phyloP scores from a whole-genome alignment of 2,797 vertebrate genomes.

The Silurus lanzhouensis region DNA sequence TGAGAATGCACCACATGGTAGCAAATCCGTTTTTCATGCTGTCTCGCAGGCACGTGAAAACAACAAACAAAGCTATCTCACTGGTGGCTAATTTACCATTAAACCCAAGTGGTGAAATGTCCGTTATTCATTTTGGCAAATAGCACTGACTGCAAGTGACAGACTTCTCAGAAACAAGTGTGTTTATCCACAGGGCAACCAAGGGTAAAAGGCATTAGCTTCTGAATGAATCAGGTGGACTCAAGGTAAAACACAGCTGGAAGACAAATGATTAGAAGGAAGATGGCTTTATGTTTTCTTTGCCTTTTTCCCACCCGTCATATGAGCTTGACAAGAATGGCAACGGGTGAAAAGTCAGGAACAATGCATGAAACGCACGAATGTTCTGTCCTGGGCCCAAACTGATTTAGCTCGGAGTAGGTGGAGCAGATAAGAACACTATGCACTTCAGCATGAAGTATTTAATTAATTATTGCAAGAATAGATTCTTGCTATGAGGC shows the following conservation, averaged over 20 bases:
- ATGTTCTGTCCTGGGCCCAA: background rate
- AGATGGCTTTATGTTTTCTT: slow-evolving; percentile 31
- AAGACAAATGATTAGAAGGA: slow-evolving; percentile 47
- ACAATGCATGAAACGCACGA: background rate
- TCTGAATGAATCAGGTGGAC: slow-evolving; percentile 56
- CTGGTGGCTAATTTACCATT: slow-evolving; percentile 61
- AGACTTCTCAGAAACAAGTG: slow-evolving; percentile 57
- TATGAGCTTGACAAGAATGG: slow-evolving; percentile 40
- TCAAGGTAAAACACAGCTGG: slow-evolving; percentile 47
- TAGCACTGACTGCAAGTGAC: slow-evolving; percentile 56
- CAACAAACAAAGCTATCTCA: slow-evolving; percentile 58
- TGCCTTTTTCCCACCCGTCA: slow-evolving; percentile 16
- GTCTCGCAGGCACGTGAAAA: slow-evolving; percentile 41
- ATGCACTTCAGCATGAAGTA: background rate
- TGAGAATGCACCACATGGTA: slow-evolving; percentile 48
- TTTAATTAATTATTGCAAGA: background rate
- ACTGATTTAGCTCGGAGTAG: background rate
- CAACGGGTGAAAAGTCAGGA: background rate
- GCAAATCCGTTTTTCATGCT: slow-evolving; percentile 56
- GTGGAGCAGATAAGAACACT: background rate
- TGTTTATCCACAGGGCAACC: slow-evolving; percentile 55
- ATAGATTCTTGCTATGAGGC: background rate
- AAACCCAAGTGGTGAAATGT: slow-evolving; percentile 57
- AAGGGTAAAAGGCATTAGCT: slow-evolving; percentile 60
- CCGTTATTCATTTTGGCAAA: slow-evolving; percentile 57